Evolutionary conservation across 35 echinoderm and acorn worm species (phyloP), one percentile per base, ranked within the genome.

Genomic region (Lytechinus variegatus): DNA sequence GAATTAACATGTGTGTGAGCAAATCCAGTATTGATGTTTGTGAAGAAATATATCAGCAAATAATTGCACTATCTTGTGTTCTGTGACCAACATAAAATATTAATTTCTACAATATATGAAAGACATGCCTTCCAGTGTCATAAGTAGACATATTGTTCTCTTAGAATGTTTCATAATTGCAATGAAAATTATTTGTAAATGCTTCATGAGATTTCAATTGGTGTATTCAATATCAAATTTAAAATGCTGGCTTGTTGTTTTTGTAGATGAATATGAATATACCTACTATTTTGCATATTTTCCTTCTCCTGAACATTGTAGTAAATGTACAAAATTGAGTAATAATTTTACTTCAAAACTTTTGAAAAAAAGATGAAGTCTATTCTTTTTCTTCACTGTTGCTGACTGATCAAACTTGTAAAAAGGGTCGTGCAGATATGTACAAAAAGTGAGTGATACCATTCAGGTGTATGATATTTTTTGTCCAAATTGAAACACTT

Each of bases 391-490:
- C 7, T 24, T 24, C 66, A 16, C 21, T 79, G 16, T 79, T 24
- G n/a, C 19, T 79, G 66, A 79, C 66, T 24, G 66, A 24, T 24
- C 66, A 79, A 79, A 79, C 5, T 79, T 79, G 16, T 79, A 19
- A n/a, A 58, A 79, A 79, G 66, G 66, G 66, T 14, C 21, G 66
- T 79, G 66, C 66, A 79, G 66, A 79, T 79, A 79, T 79, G 66
- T 79, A 79, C 19, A 79, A 79, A 79, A 79, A 79, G 6, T 21
- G 14, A 79, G 13, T 58, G n/a, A 79, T 79, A 24, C n/a, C n/a
- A 79, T 79, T 79, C 66, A 79, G 66, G 66, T 79, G 66, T 79
- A 79, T 24, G n/a, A 27, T 79, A 79, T 79, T 79, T 79, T 79
- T 24, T 79, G 6, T 16, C n/a, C 66, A 79, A 21, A 24, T 58